A percentile compares a stretch with the other conserved stretches of the same genome.
phyloP scores from a whole-genome alignment of 2,888 invertebrate species.

The Candidula unifasciata region DNA sequence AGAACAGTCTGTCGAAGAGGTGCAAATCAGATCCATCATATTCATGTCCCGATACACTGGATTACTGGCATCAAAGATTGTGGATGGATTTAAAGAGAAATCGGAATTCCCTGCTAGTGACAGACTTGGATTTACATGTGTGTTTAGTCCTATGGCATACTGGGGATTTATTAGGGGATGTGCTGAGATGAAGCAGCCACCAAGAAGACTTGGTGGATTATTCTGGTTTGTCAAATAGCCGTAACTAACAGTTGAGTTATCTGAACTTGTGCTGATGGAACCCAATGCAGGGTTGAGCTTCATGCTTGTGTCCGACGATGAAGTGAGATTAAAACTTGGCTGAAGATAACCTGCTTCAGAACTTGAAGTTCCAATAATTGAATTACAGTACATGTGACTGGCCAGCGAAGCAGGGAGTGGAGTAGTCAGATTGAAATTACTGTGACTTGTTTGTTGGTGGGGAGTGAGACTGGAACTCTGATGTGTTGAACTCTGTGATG shows the following conservation, averaged over 20 bases:
- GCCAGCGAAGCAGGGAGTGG: not conserved
- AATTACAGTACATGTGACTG: not conserved
- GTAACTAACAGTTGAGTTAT: not conserved
- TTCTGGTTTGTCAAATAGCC: not conserved
- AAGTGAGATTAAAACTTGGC: not conserved
- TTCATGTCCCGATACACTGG: conserved; percentile 47
- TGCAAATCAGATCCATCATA: conserved; percentile 45
- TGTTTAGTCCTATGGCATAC: not conserved
- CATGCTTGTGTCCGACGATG: not conserved
- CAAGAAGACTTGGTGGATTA: not conserved
- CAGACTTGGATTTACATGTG: not conserved
- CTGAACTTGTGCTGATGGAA: not conserved
- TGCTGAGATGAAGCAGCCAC: not conserved
- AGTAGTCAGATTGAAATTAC: not conserved
- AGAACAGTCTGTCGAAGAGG: not conserved
- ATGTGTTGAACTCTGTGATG: not conserved
- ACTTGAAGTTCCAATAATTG: conserved; percentile 12
- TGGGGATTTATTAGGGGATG: not conserved
- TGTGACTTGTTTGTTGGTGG: not conserved
- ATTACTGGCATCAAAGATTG: conserved; percentile 49
- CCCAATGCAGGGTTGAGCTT: not conserved
- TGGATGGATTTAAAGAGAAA: conserved; percentile 22
- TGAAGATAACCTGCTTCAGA: not conserved
- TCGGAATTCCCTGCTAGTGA: not conserved
- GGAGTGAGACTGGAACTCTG: not conserved